Base-by-base conservation (phyloP, 2,888 invertebrate species). In the Agrilus biguttatus region DNA sequence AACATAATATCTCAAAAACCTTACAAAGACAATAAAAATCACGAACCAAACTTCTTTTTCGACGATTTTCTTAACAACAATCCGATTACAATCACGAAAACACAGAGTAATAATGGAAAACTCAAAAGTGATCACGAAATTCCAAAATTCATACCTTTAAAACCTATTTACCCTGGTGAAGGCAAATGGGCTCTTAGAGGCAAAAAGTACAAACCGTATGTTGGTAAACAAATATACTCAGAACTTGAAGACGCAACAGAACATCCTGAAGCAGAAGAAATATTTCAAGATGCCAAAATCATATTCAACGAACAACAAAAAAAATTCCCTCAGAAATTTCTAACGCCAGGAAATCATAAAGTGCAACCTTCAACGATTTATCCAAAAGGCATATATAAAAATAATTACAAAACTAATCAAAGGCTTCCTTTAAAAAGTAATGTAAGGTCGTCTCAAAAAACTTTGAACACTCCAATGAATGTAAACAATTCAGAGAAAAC, bases 251-350 rank as follows among this genome's bases (percentile, higher is more conserved):
- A 55, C 35, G 47, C 52, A 14, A 47, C 55, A 8, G 65, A 68
- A 44, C 59, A 58, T 23, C 66, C 70, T 42, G 73, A 74, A 44
- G 75, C 75, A 3, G 68, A 69, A 46, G 74, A 75, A 45, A 72
- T 73, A 44, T 75, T 71, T 46, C 66, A 73, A 56, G 63, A 64
- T 50, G 72, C 72, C 21, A 65, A 66, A 56, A 60, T 62, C 36
- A 65, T 68, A 39, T 75, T 67, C 46, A 49, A 57, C 14, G 43
- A 46, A 12, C 55, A 58, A 41, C 48, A 50, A 13, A 35, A 47
- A 1, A 46, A 53, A 14, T 59, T 59, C 40, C 46, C 40, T 8
- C 23, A 52, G n/a, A 45, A 51, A 12, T 41, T 52, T 8, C 47
- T 53, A 39, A 51, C 49, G 7, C 43, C 46, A 39, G 44, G 47